Conservation (phyloP, 1,140 invertebrate species). For the Achatina immaculata region DNA sequence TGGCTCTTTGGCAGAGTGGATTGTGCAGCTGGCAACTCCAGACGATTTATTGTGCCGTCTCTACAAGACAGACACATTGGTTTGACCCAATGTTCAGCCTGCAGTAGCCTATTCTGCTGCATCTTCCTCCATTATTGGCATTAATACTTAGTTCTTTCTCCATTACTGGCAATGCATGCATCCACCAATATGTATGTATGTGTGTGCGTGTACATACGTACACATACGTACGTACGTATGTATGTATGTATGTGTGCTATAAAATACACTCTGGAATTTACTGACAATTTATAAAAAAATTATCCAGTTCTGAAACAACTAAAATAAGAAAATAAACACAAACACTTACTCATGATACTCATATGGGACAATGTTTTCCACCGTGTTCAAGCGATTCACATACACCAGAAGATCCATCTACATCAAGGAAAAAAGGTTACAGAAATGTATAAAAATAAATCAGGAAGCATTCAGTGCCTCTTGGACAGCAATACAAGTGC, state of each 20-base stretch:
- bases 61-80: background rate
- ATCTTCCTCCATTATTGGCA: background rate
- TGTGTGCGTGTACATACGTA: too few species aligned
- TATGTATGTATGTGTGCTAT: too few species aligned
- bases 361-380: slow-evolving; percentile 96
- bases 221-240: too few species aligned
- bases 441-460: slow-evolving; percentile 1
- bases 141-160: background rate
- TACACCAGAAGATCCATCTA: slow-evolving; percentile 88
- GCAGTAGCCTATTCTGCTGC: background rate
- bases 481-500: too few species aligned
- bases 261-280: too few species aligned
- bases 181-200: too few species aligned
- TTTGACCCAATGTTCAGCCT: background rate
- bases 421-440: slow-evolving; percentile 58
- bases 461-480: too few species aligned
- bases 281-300: background rate
- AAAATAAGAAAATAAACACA: background rate
- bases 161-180: background rate
- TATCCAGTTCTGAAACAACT: background rate
- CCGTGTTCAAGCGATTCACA: slow-evolving; percentile 96
- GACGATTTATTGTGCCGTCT: too few species aligned
- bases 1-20: too few species aligned
- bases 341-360: slow-evolving; percentile 90
- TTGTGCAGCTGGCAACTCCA: too few species aligned